Conservation (phyloP, 2,113 vertebrate species). For the Cheilinus undulatus region DNA sequence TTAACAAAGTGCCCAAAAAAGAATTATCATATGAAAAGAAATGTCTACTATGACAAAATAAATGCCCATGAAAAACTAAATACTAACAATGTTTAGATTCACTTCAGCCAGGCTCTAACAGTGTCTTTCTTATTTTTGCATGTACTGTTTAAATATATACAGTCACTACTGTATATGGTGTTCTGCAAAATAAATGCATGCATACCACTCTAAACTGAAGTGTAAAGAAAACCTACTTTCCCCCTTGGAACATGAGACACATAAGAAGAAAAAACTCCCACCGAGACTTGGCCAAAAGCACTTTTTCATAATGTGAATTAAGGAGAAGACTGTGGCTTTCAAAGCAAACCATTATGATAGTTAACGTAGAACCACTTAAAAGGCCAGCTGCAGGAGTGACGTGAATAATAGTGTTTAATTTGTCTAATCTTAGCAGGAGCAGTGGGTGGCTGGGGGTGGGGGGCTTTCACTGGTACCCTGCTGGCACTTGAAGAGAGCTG, state of each 20-base stretch:
- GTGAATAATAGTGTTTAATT: conserved; percentile 84
- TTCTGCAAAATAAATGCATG: neutral
- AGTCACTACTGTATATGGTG: too few relatives aligned
- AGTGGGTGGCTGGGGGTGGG: conserved; percentile 58
- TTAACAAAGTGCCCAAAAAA: neutral
- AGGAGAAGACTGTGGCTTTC: conserved; percentile 81
- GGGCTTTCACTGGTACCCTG: conserved; percentile 50
- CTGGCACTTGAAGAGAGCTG: conserved; percentile 72
- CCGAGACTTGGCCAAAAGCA: conserved; percentile 58
- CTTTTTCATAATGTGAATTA: conserved; percentile 80
- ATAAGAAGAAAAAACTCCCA: conserved; percentile 61
- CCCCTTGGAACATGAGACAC: conserved; percentile 32
- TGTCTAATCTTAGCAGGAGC: conserved; percentile 84
- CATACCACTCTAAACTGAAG: conserved; percentile 9
- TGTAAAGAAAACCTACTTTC: conserved; percentile 40
- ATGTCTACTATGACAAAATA: too few relatives aligned
- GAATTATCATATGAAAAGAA: too few relatives aligned
- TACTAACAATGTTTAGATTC: neutral
- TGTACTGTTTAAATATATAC: neutral
- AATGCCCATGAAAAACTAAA: neutral
- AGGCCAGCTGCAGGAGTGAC: conserved; percentile 81
- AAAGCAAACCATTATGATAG: conserved; percentile 83
- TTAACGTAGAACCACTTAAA: conserved; percentile 85
- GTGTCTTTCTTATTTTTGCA: too few relatives aligned
- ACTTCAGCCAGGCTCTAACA: neutral